Evolutionary conservation across 2,113 vertebrate genomes (phyloP).

Genomic region (Ictalurus furcatus): DNA sequence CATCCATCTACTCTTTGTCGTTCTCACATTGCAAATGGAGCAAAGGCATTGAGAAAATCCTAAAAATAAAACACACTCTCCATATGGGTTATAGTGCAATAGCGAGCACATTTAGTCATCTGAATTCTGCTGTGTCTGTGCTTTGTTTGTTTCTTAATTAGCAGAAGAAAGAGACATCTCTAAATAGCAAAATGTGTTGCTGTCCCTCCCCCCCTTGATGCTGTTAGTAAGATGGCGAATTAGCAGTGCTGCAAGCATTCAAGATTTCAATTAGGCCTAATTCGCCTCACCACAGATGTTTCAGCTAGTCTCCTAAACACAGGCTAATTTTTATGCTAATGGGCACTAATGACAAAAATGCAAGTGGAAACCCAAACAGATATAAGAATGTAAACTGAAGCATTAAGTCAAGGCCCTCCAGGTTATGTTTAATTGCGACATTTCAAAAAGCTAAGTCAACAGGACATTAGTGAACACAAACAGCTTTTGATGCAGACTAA

Average conservation of each 20-base stretch:
- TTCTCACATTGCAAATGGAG: not conserved
- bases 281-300: slow-evolving; percentile 79
- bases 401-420: slow-evolving; percentile 30
- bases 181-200: slow-evolving; percentile 73
- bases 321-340: slow-evolving; percentile 76
- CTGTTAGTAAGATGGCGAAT: slow-evolving; percentile 72
- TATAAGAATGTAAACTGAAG: slow-evolving; percentile 4
- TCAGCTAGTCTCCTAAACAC: slow-evolving; percentile 64
- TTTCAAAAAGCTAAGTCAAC: slow-evolving; percentile 12
- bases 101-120: slow-evolving; percentile 16
- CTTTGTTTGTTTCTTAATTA: slow-evolving; percentile 72
- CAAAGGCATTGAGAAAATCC: not conserved
- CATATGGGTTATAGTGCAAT: slow-evolving; percentile 12
- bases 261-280: slow-evolving; percentile 75
- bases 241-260: slow-evolving; percentile 75
- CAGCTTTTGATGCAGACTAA: slow-evolving; percentile 3
- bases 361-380: slow-evolving; percentile 38
- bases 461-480: slow-evolving; percentile 36
- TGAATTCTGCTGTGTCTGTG: slow-evolving; percentile 49
- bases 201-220: slow-evolving; percentile 55
- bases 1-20: not conserved
- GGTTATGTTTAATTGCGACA: slow-evolving; percentile 32
- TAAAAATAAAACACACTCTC: not conserved
- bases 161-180: slow-evolving; percentile 65
- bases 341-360: slow-evolving; percentile 49